Evolutionary conservation across 2,113 vertebrate species (phyloP).

Genomic region (Natator depressus): DNA sequence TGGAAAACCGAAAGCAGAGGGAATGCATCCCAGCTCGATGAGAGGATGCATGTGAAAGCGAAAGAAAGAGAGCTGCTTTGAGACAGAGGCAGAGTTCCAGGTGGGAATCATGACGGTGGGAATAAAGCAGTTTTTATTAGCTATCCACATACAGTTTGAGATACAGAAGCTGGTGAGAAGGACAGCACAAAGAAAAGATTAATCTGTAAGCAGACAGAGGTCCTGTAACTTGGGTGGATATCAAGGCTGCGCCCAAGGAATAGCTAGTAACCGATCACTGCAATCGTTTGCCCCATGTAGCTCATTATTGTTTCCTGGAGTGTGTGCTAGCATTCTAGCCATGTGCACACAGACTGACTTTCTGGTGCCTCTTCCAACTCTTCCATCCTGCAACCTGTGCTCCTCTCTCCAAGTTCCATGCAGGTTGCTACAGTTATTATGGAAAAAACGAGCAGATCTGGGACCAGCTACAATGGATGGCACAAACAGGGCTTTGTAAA

Average conservation of each 20-base stretch:
- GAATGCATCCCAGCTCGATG: not conserved
- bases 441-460: accelerated
- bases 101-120: conserved; percentile 23
- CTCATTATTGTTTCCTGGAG: not conserved
- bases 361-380: not conserved
- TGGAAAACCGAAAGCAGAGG: not conserved
- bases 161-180: not conserved
- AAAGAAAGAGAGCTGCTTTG: not conserved
- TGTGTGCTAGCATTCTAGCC: not conserved
- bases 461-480: not conserved
- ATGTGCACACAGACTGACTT: not conserved
- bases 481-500: not conserved
- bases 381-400: not conserved
- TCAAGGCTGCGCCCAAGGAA: not conserved
- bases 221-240: not conserved
- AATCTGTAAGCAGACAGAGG: accelerated
- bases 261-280: not conserved
- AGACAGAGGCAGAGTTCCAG: conserved; percentile 47
- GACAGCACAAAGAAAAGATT: not conserved
- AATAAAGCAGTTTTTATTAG: not conserved
- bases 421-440: not conserved
- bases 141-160: not conserved
- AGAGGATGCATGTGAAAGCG: not conserved
- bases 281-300: not conserved
- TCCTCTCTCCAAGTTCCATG: not conserved